Conservation (phyloP, 1,140 invertebrate species). For the Drepana arcuata region DNA sequence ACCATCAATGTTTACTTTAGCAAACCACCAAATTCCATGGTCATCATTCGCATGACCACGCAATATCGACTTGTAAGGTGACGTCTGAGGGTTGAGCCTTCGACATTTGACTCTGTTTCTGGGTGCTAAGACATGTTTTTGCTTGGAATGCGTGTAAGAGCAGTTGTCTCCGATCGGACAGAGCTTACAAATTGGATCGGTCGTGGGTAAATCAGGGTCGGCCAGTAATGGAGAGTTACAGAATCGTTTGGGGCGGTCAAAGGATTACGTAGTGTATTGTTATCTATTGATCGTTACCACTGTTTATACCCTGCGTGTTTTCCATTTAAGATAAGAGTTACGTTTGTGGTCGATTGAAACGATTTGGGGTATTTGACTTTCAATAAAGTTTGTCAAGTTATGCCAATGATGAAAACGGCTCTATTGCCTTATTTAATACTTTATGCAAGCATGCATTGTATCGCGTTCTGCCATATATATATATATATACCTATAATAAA, state of each 20-base stretch:
- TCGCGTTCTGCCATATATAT: not conserved
- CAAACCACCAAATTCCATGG: slow-evolving; percentile 24
- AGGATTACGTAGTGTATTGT: slow-evolving; percentile 48
- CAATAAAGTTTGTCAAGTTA: too few relatives aligned
- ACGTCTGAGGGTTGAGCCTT: slow-evolving; percentile 1
- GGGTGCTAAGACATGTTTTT: too few relatives aligned
- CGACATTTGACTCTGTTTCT: slow-evolving; percentile 15
- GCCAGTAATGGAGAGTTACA: slow-evolving; percentile 67
- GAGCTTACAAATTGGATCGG: slow-evolving; percentile 66
- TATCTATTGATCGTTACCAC: slow-evolving; percentile 65
- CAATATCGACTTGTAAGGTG: slow-evolving; percentile 61
- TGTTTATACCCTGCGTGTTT: too few relatives aligned
- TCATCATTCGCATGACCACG: slow-evolving; percentile 68
- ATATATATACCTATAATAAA: too few relatives aligned
- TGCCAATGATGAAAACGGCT: too few relatives aligned
- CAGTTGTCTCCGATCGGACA: slow-evolving; percentile 58
- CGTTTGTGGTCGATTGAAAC: too few relatives aligned
- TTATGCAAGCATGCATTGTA: not conserved
- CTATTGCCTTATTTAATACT: not conserved
- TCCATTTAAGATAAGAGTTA: too few relatives aligned
- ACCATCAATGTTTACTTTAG: slow-evolving; percentile 24
- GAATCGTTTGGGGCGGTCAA: slow-evolving; percentile 61
- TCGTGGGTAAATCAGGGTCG: slow-evolving; percentile 62
- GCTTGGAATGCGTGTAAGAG: slow-evolving; percentile 12
- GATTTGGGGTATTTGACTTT: too few relatives aligned